Evolutionary conservation across 2,888 invertebrate species (phyloP).

Genomic region (Habrosyne pyritoides): DNA sequence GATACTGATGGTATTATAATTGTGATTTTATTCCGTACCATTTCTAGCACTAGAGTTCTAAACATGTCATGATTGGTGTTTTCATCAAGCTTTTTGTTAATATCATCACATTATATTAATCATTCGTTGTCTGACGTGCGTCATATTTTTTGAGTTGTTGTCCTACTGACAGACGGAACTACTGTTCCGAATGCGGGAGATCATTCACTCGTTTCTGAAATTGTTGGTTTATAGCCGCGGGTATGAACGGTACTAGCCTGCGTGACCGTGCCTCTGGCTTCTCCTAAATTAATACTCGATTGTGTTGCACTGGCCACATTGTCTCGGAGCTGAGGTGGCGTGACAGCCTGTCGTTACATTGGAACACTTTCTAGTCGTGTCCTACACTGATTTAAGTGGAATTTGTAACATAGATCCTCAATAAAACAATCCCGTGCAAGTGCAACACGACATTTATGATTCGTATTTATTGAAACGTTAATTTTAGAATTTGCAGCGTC

Average conservation of each 20-base stretch:
- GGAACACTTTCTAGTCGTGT: conserved; percentile 67
- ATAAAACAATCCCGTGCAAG: conserved; percentile 17
- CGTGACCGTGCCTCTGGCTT: conserved; percentile 71
- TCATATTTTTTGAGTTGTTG: conserved; percentile 23
- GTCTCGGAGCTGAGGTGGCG: conserved; percentile 54
- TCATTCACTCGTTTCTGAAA: conserved; percentile 60
- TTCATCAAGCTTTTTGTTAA: conserved; percentile 10
- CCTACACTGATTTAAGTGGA: conserved; percentile 46
- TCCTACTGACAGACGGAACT: conserved; percentile 54
- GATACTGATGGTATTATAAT: conserved; percentile 44
- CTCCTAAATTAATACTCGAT: conserved; percentile 71
- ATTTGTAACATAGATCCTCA: conserved; percentile 46
- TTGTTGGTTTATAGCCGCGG: conserved; percentile 63
- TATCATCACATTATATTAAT: conserved; percentile 4
- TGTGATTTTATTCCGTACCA: conserved; percentile 34
- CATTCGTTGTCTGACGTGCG: neutral
- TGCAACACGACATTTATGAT: conserved; percentile 25
- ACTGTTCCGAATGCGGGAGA: conserved; percentile 55
- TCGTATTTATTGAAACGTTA: conserved; percentile 25
- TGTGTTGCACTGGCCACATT: conserved; percentile 61
- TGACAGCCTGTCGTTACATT: conserved; percentile 66
- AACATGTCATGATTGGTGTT: conserved; percentile 23
- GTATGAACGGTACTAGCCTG: conserved; percentile 62
- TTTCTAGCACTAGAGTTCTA: conserved; percentile 17
- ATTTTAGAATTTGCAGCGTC: conserved; percentile 11